Conservation (phyloP, 2,888 invertebrate genomes). For the Ferrisia virgata region DNA sequence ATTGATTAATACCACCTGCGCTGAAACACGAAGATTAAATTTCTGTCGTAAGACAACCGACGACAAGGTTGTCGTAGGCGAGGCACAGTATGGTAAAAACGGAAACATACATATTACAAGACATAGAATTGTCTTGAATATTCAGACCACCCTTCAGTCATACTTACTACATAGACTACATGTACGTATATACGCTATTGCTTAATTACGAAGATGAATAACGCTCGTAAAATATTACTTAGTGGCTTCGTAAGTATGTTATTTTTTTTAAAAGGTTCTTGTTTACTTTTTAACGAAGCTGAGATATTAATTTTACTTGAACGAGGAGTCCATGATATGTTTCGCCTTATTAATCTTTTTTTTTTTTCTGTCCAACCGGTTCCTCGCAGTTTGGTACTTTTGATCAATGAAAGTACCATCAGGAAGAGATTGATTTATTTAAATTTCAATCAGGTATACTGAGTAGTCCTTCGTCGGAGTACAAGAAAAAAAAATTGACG, state of each 20-base stretch:
- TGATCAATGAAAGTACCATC: neutral
- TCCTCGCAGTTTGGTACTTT: neutral
- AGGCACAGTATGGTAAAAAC: neutral
- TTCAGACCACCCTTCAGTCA: slow-evolving; percentile 15
- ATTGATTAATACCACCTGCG: neutral
- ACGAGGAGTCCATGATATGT: neutral
- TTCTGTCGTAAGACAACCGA: neutral
- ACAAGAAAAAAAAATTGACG: neutral
- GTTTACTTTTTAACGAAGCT: slow-evolving; percentile 12
- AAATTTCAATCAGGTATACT: neutral
- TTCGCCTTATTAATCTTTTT: neutral
- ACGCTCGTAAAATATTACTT: neutral
- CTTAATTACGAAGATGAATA: slow-evolving; percentile 14
- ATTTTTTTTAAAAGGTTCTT: neutral
- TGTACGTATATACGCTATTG: slow-evolving; percentile 3
- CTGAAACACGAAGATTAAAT: neutral
- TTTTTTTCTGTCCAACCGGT: neutral
- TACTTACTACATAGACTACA: too few species aligned
- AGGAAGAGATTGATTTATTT: neutral
- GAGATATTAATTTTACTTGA: neutral
- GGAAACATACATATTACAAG: neutral
- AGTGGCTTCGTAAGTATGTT: neutral
- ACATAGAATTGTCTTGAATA: neutral
- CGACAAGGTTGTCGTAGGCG: neutral
- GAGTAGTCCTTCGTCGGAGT: neutral